Base-by-base conservation (phyloP, 1,140 invertebrate genomes). In the Bombus pascuorum region DNA sequence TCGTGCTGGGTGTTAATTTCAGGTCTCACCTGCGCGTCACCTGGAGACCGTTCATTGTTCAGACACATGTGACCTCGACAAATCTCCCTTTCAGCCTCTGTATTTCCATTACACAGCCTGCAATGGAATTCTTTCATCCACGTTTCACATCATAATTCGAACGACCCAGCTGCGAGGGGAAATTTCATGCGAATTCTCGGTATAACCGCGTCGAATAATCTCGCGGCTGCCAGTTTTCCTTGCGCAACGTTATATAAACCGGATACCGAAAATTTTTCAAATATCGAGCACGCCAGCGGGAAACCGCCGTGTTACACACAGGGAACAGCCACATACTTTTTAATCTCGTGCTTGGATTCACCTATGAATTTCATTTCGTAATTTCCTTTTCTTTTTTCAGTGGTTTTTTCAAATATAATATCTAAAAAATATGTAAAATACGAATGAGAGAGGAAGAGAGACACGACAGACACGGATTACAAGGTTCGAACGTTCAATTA, bases 31-130 rank as follows among this genome's bases (percentile, higher is more conserved):
- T 82, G 81, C 53, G 8, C 53, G 71, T 47, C 81, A 82, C 57
- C 82, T 83, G 82, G 82, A 73, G 42, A 70, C 65, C 44, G 74
- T 75, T 37, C 25, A 74, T 82, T 82, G 72, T 82, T 47, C 57
- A 15, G 6, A 22, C 47, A 8, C 47, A 53, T 39, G 37, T 28
- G 47, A 28, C 18, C 57, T 44, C 32, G 53, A 13, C 28, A 57
- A 73, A n/a, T 72, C 53, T 25, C 70, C 79, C 4, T 34, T 62
- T 59, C 78, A n/a, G 39, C 28, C 13, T 62, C 13, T 72, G 28
- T 47, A 28, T 44, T 74, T 34, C 57, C n/a, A 74, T 82, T 59
- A 47, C 42, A 39, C 57, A 10, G 37, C 18, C 34, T 32, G 37
- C 42, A 75, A 47, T 10, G 71, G 81, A 65, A 71, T 81, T 74